phyloP scores from a whole-genome alignment of 2,797 vertebrate genomes.

The Mallotus villosus region DNA sequence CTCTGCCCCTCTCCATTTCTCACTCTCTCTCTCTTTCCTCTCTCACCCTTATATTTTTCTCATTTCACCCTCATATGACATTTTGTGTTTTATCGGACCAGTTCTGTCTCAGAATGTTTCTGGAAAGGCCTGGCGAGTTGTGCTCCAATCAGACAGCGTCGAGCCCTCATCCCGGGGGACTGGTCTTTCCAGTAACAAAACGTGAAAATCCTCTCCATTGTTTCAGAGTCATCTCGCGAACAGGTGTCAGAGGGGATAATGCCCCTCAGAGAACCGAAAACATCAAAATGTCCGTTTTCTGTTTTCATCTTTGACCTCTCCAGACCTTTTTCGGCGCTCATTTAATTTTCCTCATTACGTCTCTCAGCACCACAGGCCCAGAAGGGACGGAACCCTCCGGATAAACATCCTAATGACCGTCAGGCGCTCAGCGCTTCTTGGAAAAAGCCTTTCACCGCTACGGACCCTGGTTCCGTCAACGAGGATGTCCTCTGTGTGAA shows the following conservation, averaged over 20 bases:
- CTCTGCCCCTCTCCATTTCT: too few species aligned
- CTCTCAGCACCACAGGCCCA: constrained; percentile 32
- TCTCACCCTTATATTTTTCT: too few species aligned
- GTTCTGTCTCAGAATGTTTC: background rate
- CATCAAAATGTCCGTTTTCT: constrained; percentile 8
- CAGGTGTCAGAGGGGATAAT: constrained; percentile 36
- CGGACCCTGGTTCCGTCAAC: constrained; percentile 43
- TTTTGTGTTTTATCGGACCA: too few species aligned
- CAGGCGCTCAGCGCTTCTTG: constrained; percentile 41
- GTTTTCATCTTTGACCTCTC: constrained; percentile 43
- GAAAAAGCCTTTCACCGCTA: constrained; percentile 27
- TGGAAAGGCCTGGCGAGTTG: constrained; percentile 5
- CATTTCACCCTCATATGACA: too few species aligned
- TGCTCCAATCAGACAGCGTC: constrained; percentile 31
- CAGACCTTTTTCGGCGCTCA: constrained; percentile 15
- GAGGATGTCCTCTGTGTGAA: constrained; percentile 1
- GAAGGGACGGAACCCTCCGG: constrained; percentile 12
- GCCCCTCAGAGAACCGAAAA: constrained; percentile 37
- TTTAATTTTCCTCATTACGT: constrained; percentile 22
- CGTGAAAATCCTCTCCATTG: constrained; percentile 20
- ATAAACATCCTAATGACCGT: constrained; percentile 38
- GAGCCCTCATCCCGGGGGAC: constrained; percentile 26
- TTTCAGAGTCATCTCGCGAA: constrained; percentile 39
- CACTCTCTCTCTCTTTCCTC: too few species aligned
- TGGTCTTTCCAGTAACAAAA: constrained; percentile 36